Evolutionary conservation across 2,797 vertebrate species (phyloP), one percentile per base, ranked within the genome.

Genomic region (Enoplosus armatus): DNA sequence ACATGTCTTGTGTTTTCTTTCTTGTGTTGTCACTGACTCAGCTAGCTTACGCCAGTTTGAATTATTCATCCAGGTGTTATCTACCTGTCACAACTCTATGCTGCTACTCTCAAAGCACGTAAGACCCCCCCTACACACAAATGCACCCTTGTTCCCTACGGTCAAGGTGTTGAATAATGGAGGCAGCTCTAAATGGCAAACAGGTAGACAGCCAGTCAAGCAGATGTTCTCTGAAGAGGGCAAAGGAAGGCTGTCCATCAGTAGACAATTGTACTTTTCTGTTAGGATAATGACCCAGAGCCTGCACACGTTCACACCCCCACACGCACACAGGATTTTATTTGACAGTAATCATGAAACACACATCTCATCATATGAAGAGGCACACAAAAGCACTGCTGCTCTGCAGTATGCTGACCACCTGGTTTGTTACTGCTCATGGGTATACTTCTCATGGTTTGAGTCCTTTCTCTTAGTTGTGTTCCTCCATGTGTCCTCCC

Each of bases 61-160:
- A 94, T 95, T 93, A 94, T 95, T 95, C 90, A 94, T 94, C 84
- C 84, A 86, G 83, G 87, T 92, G 92, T 94, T 94, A 93, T 93
- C 92, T 94, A 94, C 92, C 90, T 94, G 92, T 94, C 94, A 94
- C 87, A 90, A 89, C 78, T 83, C 72, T 80, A 84, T 87, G 82
- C 84, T 33, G 62, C 75, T 84, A 37, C 75, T 79, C 80, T 88
- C 75, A 65, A 71, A 77, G 65, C 85, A 62, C 82, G 69, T 18
- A 69, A 56, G 60, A 69, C 63, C 58, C 47, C 59, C 77, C 45
- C n/a, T 16, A 76, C 80, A 85, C 72, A 67, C 66, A 65, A 62
- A 54, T 51, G 69, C 75, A 80, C 82, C 55, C 55, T 83, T 81
- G 76, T 78, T 88, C 80, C 55, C 60, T 11, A 66, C 29, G 20